A percentile compares a stretch with the other conserved stretches of the same genome.
These are phyloP conservation scores for Hydrotaea cyrtoneurina DNA, from an alignment of 2,888 invertebrate species.

Conservation along the genomic window DNA sequence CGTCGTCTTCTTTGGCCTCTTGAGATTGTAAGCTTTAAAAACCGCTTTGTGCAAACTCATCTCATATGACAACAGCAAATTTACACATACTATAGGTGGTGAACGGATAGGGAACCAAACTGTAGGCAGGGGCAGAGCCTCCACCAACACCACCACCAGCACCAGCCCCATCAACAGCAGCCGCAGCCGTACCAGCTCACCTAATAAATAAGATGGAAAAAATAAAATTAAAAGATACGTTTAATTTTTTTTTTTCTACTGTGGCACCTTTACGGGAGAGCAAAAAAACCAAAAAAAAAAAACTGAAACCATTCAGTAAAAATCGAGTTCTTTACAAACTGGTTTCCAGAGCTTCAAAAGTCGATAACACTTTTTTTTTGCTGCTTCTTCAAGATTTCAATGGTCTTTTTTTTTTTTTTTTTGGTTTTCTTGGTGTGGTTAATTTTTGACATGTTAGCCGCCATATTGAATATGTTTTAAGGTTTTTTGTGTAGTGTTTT, in stretches of 20 bases:
- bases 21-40: background rate
- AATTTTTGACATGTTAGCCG: constrained; percentile 73
- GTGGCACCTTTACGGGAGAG: constrained; percentile 71
- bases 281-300: background rate
- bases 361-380: constrained; percentile 51
- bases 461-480: constrained; percentile 77
- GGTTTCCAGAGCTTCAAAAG: constrained; percentile 70
- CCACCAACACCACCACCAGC: too few species aligned
- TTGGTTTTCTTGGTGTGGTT: constrained; percentile 63
- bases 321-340: constrained; percentile 75
- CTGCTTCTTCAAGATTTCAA: constrained; percentile 56
- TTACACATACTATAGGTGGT: constrained; percentile 71
- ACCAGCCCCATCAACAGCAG: constrained; percentile 15
- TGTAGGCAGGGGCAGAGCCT: too few species aligned
- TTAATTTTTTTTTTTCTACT: constrained; percentile 64
- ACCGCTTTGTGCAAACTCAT: constrained; percentile 61
- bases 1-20: background rate
- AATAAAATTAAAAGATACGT: constrained; percentile 77
- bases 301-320: constrained; percentile 48
- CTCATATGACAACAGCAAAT: constrained; percentile 75
- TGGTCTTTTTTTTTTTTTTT: constrained; percentile 56
- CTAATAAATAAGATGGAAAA: constrained; percentile 61
- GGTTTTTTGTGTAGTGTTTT: constrained; percentile 29
- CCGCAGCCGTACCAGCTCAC: constrained; percentile 13
- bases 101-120: background rate